phyloP scores from a whole-genome alignment of 2,797 vertebrate genomes.

The Setipinna tenuifilis region DNA sequence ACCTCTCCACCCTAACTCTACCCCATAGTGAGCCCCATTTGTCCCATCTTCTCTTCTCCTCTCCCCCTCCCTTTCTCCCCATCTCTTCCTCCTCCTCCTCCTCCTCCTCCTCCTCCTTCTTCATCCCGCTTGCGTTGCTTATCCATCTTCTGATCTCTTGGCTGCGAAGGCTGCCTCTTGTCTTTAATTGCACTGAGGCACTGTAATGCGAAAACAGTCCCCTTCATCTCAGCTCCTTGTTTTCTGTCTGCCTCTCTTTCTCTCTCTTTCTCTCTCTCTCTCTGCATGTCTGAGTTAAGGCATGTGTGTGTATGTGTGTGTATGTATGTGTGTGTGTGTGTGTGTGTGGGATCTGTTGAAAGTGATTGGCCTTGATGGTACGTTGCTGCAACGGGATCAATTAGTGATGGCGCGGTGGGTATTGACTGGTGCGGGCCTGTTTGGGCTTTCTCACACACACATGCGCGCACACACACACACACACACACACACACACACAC shows the following conservation, averaged over 20 bases:
- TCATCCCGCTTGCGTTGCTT: not conserved
- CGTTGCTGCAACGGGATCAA: conserved; percentile 55
- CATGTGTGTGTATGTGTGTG: too few relatives aligned
- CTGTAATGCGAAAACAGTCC: not conserved
- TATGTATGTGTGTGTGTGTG: not conserved
- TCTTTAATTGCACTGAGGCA: conserved; percentile 12
- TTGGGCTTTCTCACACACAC: not conserved
- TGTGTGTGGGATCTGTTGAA: conserved; percentile 36
- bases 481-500: too few relatives aligned
- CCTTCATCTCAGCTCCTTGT: not conserved
- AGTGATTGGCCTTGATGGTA: conserved; percentile 45
- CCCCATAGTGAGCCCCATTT: too few relatives aligned
- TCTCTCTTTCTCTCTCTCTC: conserved; percentile 8
- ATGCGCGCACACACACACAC: too few relatives aligned
- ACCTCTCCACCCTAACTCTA: too few relatives aligned
- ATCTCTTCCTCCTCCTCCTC: conserved; percentile 22
- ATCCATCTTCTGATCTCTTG: not conserved
- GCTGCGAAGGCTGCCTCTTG: conserved; percentile 6
- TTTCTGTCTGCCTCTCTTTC: not conserved
- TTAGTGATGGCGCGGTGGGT: conserved; percentile 48
- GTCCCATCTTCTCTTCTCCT: not conserved
- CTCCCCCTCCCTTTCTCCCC: conserved; percentile 6
- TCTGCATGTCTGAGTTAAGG: too few relatives aligned
- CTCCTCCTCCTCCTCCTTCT: not conserved
- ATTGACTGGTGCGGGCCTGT: conserved; percentile 36